Percentiles rank a stretch among this genome's conserved stretches.
Evolutionary conservation across 2,888 invertebrate genomes (phyloP).

Genomic region (Cosmia pyralina): DNA sequence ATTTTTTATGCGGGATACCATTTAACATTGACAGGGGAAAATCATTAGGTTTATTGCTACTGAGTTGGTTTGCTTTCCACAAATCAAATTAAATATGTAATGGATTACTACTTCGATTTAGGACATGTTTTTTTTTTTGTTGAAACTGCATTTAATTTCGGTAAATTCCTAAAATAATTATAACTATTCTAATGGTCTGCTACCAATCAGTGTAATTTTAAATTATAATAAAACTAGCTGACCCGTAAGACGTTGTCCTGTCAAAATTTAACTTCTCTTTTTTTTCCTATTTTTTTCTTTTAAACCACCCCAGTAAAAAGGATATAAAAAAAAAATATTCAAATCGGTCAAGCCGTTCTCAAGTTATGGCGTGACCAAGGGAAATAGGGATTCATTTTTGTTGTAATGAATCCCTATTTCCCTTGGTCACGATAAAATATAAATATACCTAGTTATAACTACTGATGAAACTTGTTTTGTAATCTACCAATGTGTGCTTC

Average conservation of each 20-base stretch:
- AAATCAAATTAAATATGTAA: neutral
- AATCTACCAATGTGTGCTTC: neutral
- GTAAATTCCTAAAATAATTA: neutral
- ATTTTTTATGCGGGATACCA: neutral
- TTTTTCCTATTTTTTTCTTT: too few species aligned
- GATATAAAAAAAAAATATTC: too few species aligned
- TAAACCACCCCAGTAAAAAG: too few species aligned
- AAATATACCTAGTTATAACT: conserved; percentile 1
- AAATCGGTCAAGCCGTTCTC: too few species aligned
- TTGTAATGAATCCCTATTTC: too few species aligned
- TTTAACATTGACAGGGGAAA: neutral
- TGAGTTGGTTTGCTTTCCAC: neutral
- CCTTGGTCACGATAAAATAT: neutral
- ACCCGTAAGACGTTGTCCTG: too few species aligned
- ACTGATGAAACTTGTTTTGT: conserved; percentile 9
- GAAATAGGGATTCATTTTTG: too few species aligned
- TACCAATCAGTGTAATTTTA: neutral
- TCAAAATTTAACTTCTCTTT: too few species aligned
- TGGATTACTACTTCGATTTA: neutral
- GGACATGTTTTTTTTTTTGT: neutral
- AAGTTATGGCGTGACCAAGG: too few species aligned
- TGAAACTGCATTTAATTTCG: neutral
- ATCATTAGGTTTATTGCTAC: neutral
- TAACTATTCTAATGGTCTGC: neutral
- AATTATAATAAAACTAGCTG: neutral